Conservation (phyloP, 2,888 invertebrate genomes). For the Rotaria sp. region DNA sequence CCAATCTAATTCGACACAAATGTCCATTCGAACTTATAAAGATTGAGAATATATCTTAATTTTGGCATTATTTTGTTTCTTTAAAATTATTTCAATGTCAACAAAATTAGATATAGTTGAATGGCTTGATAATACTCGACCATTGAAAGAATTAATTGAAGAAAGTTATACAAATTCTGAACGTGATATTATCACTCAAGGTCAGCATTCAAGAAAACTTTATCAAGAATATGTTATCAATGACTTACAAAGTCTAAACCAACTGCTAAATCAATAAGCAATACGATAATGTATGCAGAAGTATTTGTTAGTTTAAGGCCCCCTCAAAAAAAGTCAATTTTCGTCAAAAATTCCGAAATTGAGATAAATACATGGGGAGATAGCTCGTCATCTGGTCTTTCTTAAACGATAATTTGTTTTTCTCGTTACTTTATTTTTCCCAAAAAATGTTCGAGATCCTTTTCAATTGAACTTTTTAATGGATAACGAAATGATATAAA, state of each 20-base stretch:
- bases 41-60: background rate
- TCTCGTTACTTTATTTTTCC: too few relatives aligned
- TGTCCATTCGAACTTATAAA: conserved; percentile 56
- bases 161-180: conserved; percentile 33
- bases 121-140: conserved; percentile 64
- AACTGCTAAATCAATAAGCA: background rate
- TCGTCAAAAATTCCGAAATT: too few relatives aligned
- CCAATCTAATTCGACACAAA: conserved; percentile 59
- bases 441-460: too few relatives aligned
- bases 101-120: conserved; percentile 64
- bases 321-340: too few relatives aligned
- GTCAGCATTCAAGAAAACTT: background rate
- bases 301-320: conserved; percentile 47
- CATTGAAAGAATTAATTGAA: conserved; percentile 58
- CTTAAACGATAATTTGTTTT: too few relatives aligned
- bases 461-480: too few relatives aligned
- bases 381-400: too few relatives aligned
- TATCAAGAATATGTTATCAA: background rate
- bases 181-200: background rate
- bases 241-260: conserved; percentile 5
- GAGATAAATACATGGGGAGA: too few relatives aligned
- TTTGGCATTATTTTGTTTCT: too few relatives aligned
- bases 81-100: conserved; percentile 62
- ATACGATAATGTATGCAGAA: conserved; percentile 42
- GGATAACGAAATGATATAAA: too few relatives aligned